A percentile compares a stretch with the other conserved stretches of the same genome.
Conservation (phyloP, 2,113 vertebrate genomes). For the Anhinga anhinga region DNA sequence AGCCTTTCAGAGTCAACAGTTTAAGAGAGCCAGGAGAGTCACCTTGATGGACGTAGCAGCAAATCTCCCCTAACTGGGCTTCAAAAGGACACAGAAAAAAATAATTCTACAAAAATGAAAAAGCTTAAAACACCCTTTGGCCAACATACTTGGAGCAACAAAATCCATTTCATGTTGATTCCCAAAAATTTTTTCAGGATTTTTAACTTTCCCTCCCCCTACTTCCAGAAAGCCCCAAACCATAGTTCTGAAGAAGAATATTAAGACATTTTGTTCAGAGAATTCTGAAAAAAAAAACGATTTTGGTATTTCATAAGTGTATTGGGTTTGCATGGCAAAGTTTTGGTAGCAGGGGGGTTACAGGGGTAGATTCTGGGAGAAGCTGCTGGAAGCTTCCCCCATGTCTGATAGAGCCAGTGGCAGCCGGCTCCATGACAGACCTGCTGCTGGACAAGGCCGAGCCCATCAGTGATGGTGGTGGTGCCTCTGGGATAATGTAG, state of each 20-base stretch:
- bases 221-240: neutral
- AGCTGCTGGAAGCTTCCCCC: too few relatives aligned
- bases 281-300: neutral
- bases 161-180: neutral
- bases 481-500: too few relatives aligned
- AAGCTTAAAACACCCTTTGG: neutral
- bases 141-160: neutral
- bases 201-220: neutral
- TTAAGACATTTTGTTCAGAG: neutral
- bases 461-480: too few relatives aligned
- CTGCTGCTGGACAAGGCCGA: too few relatives aligned
- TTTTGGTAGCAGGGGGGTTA: too few relatives aligned
- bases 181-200: fast-evolving
- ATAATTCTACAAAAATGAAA: neutral
- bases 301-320: neutral
- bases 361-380: too few relatives aligned
- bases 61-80: neutral
- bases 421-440: too few relatives aligned
- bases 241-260: neutral
- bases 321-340: too few relatives aligned
- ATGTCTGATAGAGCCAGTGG: too few relatives aligned
- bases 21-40: neutral
- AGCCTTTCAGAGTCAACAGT: neutral
- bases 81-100: neutral
- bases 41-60: neutral